A percentile compares a stretch with the other conserved stretches of the same genome.
Conservation (phyloP, 2,113 vertebrate genomes). For the Periophthalmus modestus region DNA sequence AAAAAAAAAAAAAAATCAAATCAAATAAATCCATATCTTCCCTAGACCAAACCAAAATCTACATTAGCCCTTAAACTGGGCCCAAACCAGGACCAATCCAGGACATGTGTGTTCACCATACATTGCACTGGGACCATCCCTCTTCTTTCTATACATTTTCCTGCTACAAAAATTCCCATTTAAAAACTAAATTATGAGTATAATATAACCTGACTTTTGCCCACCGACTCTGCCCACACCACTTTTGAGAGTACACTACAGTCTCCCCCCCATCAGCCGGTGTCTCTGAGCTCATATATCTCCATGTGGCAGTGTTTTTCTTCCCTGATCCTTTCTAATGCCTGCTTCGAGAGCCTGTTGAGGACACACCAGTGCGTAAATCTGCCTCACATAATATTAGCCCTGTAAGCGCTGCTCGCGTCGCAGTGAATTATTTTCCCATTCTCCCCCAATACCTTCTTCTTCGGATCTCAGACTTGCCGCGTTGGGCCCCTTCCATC, state of each 20-base stretch:
- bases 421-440: slow-evolving; percentile 52
- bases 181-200: neutral
- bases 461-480: slow-evolving; percentile 27
- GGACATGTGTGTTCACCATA: no score
- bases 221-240: neutral
- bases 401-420: slow-evolving; percentile 30
- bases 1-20: no score
- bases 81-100: no score
- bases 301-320: slow-evolving; percentile 6
- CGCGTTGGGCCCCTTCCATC: neutral
- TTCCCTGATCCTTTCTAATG: slow-evolving; percentile 16
- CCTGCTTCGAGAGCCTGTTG: slow-evolving; percentile 22
- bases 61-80: no score
- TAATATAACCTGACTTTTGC: neutral
- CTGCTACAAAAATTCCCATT: neutral
- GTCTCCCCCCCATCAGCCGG: neutral
- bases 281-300: slow-evolving; percentile 7
- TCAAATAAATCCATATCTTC: no score
- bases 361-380: slow-evolving; percentile 40
- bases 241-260: neutral
- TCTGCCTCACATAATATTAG: slow-evolving; percentile 45
- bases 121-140: no score
- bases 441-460: slow-evolving; percentile 25
- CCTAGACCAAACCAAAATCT: no score
- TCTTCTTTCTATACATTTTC: neutral